Percentiles rank a stretch among this genome's conserved stretches.
phyloP scores from a whole-genome alignment of 2,113 vertebrate species.

The Leucosticte australis region DNA sequence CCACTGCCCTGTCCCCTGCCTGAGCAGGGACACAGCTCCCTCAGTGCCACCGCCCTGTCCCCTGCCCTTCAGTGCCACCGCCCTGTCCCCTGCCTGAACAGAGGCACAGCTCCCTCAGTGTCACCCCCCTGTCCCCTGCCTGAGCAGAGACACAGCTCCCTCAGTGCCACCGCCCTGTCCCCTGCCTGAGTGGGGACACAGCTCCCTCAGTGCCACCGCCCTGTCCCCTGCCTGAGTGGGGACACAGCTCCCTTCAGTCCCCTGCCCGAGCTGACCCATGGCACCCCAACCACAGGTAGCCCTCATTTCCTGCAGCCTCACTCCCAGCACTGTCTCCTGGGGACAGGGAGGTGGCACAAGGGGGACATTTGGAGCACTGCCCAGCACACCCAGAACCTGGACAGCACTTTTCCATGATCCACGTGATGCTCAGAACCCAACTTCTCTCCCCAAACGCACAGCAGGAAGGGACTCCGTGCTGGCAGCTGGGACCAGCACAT shows the following conservation, averaged over 20 bases:
- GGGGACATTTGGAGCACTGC: neutral
- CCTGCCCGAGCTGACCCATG: neutral
- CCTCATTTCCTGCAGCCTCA: accelerated
- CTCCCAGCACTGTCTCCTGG: neutral
- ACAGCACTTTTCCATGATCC: accelerated
- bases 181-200: no score
- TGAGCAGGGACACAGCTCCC: no score
- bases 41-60: neutral
- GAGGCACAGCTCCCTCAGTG: no score
- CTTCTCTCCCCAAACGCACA: accelerated
- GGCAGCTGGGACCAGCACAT: neutral
- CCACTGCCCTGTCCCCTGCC: no score
- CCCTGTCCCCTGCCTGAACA: neutral
- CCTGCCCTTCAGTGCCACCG: neutral
- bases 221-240: no score
- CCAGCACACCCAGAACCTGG: neutral
- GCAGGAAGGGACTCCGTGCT: neutral
- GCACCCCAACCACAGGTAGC: neutral
- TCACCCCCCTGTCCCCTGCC: no score
- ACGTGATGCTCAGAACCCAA: accelerated
- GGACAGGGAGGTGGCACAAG: no score
- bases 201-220: no score
- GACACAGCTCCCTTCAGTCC: no score
- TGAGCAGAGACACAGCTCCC: no score
- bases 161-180: no score